These are phyloP conservation scores for Pecten maximus DNA, from an alignment of 2,888 invertebrate species.

Conservation along the genomic window DNA sequence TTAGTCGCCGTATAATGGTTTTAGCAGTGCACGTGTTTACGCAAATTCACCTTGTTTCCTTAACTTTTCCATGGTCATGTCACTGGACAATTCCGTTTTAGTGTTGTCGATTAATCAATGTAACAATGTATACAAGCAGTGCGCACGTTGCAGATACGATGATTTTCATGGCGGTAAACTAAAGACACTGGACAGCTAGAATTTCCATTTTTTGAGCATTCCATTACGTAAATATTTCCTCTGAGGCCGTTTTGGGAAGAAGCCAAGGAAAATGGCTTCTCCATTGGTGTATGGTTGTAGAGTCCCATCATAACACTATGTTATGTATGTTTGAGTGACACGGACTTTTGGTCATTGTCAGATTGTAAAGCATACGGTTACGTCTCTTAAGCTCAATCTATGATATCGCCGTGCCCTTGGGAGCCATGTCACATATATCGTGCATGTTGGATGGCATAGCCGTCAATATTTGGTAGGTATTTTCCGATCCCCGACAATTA, in stretches of 20 bases:
- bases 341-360: not conserved
- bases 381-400: not conserved
- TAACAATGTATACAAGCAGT: not conserved
- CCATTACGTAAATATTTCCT: not conserved
- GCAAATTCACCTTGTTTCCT: not conserved
- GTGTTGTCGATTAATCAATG: not conserved
- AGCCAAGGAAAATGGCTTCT: not conserved
- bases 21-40: not conserved
- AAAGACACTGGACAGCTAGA: not conserved
- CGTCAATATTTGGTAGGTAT: not conserved
- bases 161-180: not conserved
- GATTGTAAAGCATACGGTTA: not conserved
- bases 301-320: not conserved
- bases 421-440: not conserved
- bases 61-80: not conserved
- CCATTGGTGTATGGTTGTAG: not conserved
- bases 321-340: conserved; percentile 18
- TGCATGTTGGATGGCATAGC: not conserved
- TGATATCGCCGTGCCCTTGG: not conserved
- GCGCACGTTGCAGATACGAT: not conserved
- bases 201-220: not conserved
- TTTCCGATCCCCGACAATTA: not conserved
- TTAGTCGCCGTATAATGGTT: not conserved
- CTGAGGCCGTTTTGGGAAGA: not conserved
- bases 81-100: not conserved